A percentile compares a stretch with the other conserved stretches of the same genome.
These are phyloP conservation scores for Arnoldichthys spilopterus DNA, from an alignment of 2,797 vertebrate genomes.

Conservation along the genomic window DNA sequence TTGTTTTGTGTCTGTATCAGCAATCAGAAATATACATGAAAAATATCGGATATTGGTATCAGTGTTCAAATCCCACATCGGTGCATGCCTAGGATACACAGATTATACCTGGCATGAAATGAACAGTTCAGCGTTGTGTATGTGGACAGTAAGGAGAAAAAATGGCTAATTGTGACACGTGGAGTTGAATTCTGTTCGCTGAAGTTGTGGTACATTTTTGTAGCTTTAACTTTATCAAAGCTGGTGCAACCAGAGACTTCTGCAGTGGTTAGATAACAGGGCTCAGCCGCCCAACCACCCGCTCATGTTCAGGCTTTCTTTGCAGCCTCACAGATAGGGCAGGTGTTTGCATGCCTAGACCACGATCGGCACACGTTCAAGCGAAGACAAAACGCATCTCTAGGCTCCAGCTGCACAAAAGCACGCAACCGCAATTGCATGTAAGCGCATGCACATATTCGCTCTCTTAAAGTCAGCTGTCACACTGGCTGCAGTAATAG, in stretches of 20 bases:
- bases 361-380: slow-evolving; percentile 42
- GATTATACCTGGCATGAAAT: not conserved
- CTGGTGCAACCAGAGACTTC: not conserved
- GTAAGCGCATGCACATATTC: slow-evolving; percentile 41
- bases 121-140: not conserved
- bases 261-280: slow-evolving; percentile 42
- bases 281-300: slow-evolving; percentile 54
- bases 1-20: too few species aligned
- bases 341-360: not conserved
- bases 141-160: not conserved
- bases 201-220: not conserved
- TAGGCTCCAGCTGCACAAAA: not conserved
- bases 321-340: not conserved
- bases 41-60: too few species aligned
- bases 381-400: slow-evolving; percentile 45
- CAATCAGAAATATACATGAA: too few species aligned
- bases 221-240: not conserved
- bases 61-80: too few species aligned
- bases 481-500: slow-evolving; percentile 58
- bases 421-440: not conserved
- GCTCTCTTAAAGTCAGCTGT: slow-evolving; percentile 26
- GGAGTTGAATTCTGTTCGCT: not conserved
- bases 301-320: not conserved
- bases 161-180: not conserved
- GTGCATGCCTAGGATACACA: too few species aligned